phyloP scores from a whole-genome alignment of 2,113 vertebrate species.

The Phalacrocorax pelagicus region DNA sequence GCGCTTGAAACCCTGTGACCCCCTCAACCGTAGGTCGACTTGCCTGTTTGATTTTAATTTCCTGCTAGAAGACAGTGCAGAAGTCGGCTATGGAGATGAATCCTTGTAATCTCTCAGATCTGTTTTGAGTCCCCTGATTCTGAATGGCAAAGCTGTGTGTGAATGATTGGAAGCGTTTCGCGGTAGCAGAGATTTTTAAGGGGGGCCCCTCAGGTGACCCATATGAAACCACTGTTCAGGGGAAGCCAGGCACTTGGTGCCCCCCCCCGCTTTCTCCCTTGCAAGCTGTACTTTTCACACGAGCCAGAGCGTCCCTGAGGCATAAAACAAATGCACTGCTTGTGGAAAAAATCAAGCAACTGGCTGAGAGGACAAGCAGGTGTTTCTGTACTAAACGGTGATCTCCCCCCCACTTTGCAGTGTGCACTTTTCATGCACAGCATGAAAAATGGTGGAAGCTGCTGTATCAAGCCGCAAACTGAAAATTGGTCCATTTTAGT shows the following conservation, averaged over 20 bases:
- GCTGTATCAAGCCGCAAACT: background rate
- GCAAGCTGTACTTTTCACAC: background rate
- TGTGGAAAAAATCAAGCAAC: background rate
- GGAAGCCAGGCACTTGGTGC: background rate
- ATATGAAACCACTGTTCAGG: background rate
- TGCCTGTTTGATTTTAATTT: background rate
- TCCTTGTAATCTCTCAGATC: background rate
- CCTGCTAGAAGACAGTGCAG: background rate
- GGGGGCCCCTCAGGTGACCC: background rate
- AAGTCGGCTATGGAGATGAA: background rate
- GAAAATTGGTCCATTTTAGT: background rate
- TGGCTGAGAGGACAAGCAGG: background rate
- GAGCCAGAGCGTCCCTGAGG: background rate
- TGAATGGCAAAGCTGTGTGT: background rate
- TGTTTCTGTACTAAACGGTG: background rate
- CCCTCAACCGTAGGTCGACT: background rate
- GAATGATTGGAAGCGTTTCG: background rate
- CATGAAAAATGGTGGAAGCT: background rate
- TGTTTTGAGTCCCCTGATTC: background rate
- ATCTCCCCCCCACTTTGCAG: background rate
- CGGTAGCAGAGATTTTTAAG: background rate
- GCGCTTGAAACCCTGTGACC: background rate
- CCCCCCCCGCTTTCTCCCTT: background rate
- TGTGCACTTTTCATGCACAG: background rate
- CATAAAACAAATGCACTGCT: background rate